These are phyloP conservation scores for Eupsittula cactorum DNA, from an alignment of 2,113 vertebrate genomes.

Conservation along the genomic window DNA sequence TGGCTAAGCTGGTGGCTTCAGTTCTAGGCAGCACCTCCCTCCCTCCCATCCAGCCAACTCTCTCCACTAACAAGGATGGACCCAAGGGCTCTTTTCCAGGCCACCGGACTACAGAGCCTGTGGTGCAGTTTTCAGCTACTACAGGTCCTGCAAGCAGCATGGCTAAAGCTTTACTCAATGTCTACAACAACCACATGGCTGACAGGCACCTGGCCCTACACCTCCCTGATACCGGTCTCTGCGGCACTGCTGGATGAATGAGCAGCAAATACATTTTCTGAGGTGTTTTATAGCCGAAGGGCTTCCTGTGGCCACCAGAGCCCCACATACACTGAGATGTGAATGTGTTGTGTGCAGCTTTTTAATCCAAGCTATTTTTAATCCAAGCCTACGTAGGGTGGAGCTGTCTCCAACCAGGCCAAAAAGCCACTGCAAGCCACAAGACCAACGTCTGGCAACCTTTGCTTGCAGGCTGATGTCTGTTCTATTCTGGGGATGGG, in stretches of 20 bases:
- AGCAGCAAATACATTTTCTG: neutral
- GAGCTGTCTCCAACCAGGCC: slow-evolving; percentile 66
- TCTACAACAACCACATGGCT: neutral
- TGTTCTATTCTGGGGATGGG: slow-evolving; percentile 75
- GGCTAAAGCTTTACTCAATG: neutral
- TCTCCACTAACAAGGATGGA: neutral
- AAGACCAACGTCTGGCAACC: slow-evolving; percentile 72
- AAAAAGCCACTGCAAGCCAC: slow-evolving; percentile 75
- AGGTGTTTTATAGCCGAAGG: neutral
- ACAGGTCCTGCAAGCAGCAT: neutral
- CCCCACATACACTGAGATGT: slow-evolving; percentile 7
- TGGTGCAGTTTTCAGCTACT: neutral
- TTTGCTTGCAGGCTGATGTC: slow-evolving; percentile 71
- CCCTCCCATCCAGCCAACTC: neutral
- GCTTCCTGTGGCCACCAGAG: neutral
- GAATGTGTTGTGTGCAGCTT: slow-evolving; percentile 12
- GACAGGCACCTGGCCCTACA: neutral
- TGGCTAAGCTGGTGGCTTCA: neutral
- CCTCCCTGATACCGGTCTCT: neutral
- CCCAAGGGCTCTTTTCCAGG: neutral
- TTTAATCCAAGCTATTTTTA: slow-evolving; percentile 66
- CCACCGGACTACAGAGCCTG: neutral
- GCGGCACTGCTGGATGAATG: neutral
- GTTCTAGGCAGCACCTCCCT: neutral
- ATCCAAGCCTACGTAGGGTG: slow-evolving; percentile 71